A percentile compares a stretch with the other conserved stretches of the same genome.
phyloP scores from a whole-genome alignment of 2,797 vertebrate genomes.

The Graptemys geographica region DNA sequence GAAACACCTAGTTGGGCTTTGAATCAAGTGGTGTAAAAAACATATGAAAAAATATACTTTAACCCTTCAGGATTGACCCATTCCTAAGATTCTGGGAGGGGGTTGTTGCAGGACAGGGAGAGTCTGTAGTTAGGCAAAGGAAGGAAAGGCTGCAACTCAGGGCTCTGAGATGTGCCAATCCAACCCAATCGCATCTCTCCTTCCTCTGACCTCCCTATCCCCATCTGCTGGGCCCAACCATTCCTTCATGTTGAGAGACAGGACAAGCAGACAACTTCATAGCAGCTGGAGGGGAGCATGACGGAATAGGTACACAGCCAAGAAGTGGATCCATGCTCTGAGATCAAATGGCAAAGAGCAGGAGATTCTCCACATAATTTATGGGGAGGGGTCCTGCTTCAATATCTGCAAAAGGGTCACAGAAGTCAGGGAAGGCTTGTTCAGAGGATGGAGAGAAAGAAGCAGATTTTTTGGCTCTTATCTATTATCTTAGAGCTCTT shows the following conservation, averaged over 20 bases:
- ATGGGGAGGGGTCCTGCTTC: too few species aligned
- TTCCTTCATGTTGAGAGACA: background rate
- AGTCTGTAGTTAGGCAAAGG: background rate
- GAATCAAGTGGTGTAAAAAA: background rate
- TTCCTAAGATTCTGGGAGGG: background rate
- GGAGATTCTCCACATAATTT: background rate
- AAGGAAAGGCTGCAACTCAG: background rate
- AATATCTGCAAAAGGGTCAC: background rate
- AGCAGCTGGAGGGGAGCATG: background rate
- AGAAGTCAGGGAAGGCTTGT: background rate
- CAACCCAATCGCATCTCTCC: background rate
- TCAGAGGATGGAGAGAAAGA: background rate
- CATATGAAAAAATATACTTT: accelerated
- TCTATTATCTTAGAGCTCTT: background rate
- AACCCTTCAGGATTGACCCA: background rate
- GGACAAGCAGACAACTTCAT: slow-evolving; percentile 12
- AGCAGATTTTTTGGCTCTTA: background rate
- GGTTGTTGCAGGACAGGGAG: background rate
- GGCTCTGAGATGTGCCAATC: background rate
- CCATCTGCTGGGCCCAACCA: background rate
- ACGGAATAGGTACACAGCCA: background rate
- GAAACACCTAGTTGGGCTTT: accelerated
- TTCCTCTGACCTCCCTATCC: background rate
- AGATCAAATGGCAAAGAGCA: background rate
- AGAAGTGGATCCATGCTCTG: background rate